These are phyloP conservation scores for Gallinago jamesoni DNA, from an alignment of 2,113 vertebrate species.

Conservation along the genomic window DNA sequence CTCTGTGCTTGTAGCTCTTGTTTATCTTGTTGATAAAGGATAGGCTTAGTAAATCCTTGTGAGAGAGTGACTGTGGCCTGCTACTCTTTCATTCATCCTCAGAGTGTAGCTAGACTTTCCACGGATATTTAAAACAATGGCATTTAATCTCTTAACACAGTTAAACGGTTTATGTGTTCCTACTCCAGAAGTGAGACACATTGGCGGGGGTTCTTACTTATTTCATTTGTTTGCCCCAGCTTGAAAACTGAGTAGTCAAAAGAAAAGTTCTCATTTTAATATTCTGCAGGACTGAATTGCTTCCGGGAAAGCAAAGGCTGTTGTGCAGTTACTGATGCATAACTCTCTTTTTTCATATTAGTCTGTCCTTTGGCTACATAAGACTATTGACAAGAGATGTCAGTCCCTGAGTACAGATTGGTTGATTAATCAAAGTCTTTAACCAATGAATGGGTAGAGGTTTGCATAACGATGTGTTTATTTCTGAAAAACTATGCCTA, in stretches of 20 bases:
- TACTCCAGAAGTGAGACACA: neutral
- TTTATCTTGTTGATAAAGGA: conserved; percentile 14
- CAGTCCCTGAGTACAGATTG: neutral
- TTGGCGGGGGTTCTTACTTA: neutral
- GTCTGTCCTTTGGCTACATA: neutral
- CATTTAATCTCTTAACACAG: neutral
- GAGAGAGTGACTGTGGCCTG: neutral
- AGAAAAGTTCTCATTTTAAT: conserved; percentile 23
- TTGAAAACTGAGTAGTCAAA: conserved; percentile 16
- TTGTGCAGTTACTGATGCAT: neutral
- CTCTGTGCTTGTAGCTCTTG: conserved; percentile 2
- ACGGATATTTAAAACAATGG: neutral
- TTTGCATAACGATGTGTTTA: neutral
- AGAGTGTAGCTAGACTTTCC: neutral
- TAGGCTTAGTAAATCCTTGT: neutral
- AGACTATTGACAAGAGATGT: neutral
- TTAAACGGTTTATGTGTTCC: conserved; percentile 9
- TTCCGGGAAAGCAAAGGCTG: neutral
- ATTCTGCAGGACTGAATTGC: neutral
- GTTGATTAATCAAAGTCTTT: neutral
- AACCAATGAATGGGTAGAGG: neutral
- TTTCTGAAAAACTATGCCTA: neutral
- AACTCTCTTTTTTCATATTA: neutral
- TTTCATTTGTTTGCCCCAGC: conserved; percentile 7
- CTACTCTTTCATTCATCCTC: conserved; percentile 6